Evolutionary conservation across 2,113 vertebrate species (phyloP).

Genomic region (Gallinago jamesoni): DNA sequence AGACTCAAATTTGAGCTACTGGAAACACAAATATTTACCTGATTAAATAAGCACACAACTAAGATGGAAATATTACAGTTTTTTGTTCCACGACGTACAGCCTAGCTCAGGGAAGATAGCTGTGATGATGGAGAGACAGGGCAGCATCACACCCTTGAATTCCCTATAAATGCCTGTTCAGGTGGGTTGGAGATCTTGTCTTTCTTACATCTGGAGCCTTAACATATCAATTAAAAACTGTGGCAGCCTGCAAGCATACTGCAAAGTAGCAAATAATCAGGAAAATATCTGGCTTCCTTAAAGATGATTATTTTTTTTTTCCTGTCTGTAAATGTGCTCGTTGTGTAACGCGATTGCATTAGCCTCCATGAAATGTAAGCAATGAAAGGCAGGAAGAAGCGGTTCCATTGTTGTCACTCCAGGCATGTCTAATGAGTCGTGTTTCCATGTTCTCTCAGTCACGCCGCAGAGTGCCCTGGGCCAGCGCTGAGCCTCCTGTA

Average conservation of each 20-base stretch:
- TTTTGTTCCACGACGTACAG: background rate
- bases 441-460: conserved; percentile 61
- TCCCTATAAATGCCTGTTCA: accelerated
- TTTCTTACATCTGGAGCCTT: background rate
- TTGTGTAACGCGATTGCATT: conserved; percentile 50
- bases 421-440: conserved; percentile 54
- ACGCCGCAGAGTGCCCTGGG: conserved; percentile 40
- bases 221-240: background rate
- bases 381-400: conserved; percentile 57
- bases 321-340: conserved; percentile 23
- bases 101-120: background rate
- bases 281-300: conserved; percentile 24
- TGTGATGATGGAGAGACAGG: accelerated
- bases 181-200: background rate
- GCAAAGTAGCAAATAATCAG: background rate
- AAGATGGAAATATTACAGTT: accelerated
- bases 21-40: background rate
- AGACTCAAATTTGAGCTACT: background rate
- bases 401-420: conserved; percentile 26
- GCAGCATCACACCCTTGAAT: too few relatives aligned
- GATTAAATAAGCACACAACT: background rate
- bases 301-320: conserved; percentile 33
- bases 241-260: background rate
- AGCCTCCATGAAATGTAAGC: background rate
- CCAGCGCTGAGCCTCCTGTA: conserved; percentile 51